Base-by-base conservation (phyloP, 2,888 invertebrate genomes). In the Rhamnusium bicolor region DNA sequence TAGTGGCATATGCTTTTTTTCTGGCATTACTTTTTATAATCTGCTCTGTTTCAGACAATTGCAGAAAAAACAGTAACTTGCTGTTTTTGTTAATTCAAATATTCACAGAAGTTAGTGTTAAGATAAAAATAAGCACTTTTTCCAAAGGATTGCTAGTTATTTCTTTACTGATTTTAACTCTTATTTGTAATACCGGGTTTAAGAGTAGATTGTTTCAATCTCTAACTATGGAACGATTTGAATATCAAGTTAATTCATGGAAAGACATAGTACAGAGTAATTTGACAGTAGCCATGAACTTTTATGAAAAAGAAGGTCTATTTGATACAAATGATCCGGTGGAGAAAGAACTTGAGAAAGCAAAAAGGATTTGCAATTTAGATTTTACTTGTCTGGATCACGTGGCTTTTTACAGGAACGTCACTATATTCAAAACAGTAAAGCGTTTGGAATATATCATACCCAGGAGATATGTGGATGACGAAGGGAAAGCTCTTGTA, bases 391-490 rank as follows among this genome's bases (percentile, higher is more conserved):
- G 56, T 8, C 14, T 56, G 14, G 56, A 56, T 8, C 8, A 14
- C 5, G 27, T 56, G 1, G 56, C 56, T 0, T 56, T 56, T 29
- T 16, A 24, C 12, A 56, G 56, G 16, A 56, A 56, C n/a, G 24
- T 56, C n/a, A 56, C 56, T 8, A 56, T 27, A 12, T 27, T 56
- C 27, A 56, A 56, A 8, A 0, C 27, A 8, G n/a, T 7, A n/a
- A 16, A 29, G n/a, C 2, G 27, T 14, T 14, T 56, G 3, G 27
- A 56, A 27, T 56, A 56, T n/a, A 27, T 27, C 56, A 27, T 16
- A n/a, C 56, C 56, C 6, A 56, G 56, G 27, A 56, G 27, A 56
- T 56, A 56, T 16, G 56, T 56, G 27, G 56, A 56, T 27, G 14
- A 29, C 12, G 14, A 56, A n/a, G 56, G 56, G 5, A 27, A 16